Evolutionary conservation across 2,113 vertebrate genomes (phyloP), one percentile per base, ranked within the genome.

Genomic region (Elachura formosa): DNA sequence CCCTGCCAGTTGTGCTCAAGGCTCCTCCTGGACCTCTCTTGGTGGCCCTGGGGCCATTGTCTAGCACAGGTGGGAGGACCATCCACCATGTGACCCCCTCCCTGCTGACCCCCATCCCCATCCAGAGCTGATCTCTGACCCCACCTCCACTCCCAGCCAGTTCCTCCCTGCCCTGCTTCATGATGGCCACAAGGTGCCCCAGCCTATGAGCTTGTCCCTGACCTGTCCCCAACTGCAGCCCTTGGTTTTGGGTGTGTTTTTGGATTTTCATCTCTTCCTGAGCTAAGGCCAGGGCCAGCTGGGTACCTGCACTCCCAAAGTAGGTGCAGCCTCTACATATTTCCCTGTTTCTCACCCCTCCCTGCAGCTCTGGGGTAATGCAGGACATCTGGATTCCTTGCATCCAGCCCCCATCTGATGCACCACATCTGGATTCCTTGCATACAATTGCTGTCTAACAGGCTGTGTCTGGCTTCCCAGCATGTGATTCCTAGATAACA

Each of bases 401-500:
- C 34, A 45, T 33, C 67, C 89, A 87, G 61, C 34, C 77, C 36
- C 56, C 38, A 31, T 48, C 69, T 74, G 87, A 82, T 84, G 87
- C 94, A 87, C 84, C 74, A 82, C 95, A 95, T 95, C 90, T 97
- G 95, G 96, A 96, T 94, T 96, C 92, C 90, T 95, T 74, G 73
- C 94, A 94, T 94, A 92, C 83, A 77, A 63, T 43, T 13, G 9
- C 52, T 13, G 73, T 94, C 83, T 92, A 92, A 93, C 80, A 86
- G 80, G 68, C 84, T 84, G n/a, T 48, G 68, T 96, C 95, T 96
- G 94, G 89, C 90, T 95, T 88, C 86, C 79, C 86, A 78, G 83
- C 89, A 51, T 93, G 83, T 86, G 89, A 96, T 96, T 95, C 92
- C 95, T 96, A 95, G 96, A 97, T 96, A 96, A 96, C 86, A 83